These are phyloP conservation scores for Geopemphigus sp. DNA, from an alignment of 1,140 invertebrate genomes.

Conservation along the genomic window DNA sequence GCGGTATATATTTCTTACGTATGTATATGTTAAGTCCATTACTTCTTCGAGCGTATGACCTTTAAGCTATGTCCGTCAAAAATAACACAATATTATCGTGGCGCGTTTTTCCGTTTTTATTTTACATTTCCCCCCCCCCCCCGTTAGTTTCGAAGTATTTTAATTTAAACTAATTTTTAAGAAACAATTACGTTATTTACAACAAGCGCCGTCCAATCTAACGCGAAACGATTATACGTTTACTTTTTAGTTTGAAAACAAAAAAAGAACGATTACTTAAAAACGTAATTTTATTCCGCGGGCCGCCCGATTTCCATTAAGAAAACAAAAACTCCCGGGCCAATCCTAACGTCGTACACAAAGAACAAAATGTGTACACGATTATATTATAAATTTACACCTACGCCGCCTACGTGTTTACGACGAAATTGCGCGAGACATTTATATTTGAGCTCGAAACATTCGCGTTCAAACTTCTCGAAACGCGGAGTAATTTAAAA, in stretches of 20 bases:
- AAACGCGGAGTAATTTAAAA: background rate
- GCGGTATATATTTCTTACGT: too few relatives aligned
- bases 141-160: too few relatives aligned
- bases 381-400: background rate
- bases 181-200: too few relatives aligned
- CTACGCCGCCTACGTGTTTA: background rate
- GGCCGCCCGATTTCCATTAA: background rate
- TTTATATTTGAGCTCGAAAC: background rate
- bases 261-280: background rate
- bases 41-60: too few relatives aligned
- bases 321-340: background rate
- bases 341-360: background rate
- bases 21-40: too few relatives aligned
- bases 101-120: too few relatives aligned
- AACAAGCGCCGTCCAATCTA: too few relatives aligned
- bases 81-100: too few relatives aligned
- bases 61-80: too few relatives aligned
- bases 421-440: background rate
- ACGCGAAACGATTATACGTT: background rate
- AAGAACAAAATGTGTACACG: background rate
- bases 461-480: constrained; percentile 13
- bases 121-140: too few relatives aligned
- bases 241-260: background rate
- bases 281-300: background rate
- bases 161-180: too few relatives aligned